Conservation (phyloP, 2,797 vertebrate genomes). For the Acipenser ruthenus region DNA sequence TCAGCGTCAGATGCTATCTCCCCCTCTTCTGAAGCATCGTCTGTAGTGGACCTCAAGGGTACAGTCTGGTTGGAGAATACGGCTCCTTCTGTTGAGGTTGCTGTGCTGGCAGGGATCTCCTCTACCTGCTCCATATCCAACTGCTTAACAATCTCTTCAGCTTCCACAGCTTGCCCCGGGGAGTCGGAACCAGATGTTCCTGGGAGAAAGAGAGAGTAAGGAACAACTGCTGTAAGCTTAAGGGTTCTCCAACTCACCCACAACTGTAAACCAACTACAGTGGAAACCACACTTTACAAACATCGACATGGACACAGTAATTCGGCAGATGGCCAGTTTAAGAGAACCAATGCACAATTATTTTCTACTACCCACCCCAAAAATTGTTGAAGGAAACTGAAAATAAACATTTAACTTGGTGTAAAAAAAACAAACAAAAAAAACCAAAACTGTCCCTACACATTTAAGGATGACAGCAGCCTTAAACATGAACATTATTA, state of each 20-base stretch:
- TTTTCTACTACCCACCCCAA: no score
- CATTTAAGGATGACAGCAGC: background rate
- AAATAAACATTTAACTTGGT: no score
- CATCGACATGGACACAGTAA: background rate
- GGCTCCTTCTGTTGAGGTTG: conserved; percentile 60
- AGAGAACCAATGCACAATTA: no score
- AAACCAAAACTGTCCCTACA: background rate
- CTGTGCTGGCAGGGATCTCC: conserved; percentile 79
- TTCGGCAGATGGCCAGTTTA: no score
- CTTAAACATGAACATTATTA: background rate
- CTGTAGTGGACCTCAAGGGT: conserved; percentile 52
- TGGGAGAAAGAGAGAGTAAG: conserved; percentile 26
- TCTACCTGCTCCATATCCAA: conserved; percentile 90
- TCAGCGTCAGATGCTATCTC: conserved; percentile 73
- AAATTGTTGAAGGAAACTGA: no score
- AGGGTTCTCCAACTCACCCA: background rate
- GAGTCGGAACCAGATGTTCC: conserved; percentile 85
- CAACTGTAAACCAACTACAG: background rate
- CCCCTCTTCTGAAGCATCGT: conserved; percentile 62
- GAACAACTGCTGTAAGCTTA: no score
- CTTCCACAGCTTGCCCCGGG: conserved; percentile 85
- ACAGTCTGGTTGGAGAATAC: conserved; percentile 59
- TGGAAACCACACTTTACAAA: background rate
- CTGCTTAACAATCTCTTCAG: conserved; percentile 93
- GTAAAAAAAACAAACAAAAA: background rate